Evolutionary conservation across 2,113 vertebrate genomes (phyloP), one percentile per base, ranked within the genome.

Genomic region (Colossoma macropomum): DNA sequence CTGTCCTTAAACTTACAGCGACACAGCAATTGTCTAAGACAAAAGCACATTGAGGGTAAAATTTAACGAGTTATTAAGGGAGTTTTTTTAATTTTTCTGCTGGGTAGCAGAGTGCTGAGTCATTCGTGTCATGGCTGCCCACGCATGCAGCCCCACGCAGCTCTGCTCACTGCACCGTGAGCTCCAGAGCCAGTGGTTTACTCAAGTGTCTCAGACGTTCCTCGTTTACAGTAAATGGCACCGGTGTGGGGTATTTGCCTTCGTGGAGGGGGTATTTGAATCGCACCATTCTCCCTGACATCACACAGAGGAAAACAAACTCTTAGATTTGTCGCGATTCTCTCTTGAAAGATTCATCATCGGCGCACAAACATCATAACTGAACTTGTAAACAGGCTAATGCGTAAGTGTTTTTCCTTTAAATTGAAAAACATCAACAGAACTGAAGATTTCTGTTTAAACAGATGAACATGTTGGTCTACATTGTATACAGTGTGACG

Each of bases 211-310:
- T 34, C 81, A 88, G 90, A 69, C 81, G 12, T 32, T 88, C 89
- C 85, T 86, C 91, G 83, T 85, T 94, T 94, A 93, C 93, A 89
- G 94, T 95, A 95, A 93, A 85, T 28, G 75, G 28, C 65, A 30
- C 30, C 84, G 85, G 38, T 11, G 41, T 76, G 23, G 72, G 80
- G 71, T 45, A 80, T 62, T 79, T 54, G 70, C 63, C 60, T 74
- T 12, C 0, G 32, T 59, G 0, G 81, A 77, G 74, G 74, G 75
- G 70, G 66, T 63, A 86, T 80, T 80, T 80, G 32, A 71, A 62
- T 48, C 30, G 21, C 17, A 45, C 11, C 41, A 63, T 48, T 16
- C 45, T 83, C 48, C 15, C 25, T 74, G 68, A 79, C 69, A 66
- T 78, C 45, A 81, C 28, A 59, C 0, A 63, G 25, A 74, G 52